These are phyloP conservation scores for Tyrophagus putrescentiae DNA, from an alignment of 1,140 invertebrate species.

Conservation along the genomic window DNA sequence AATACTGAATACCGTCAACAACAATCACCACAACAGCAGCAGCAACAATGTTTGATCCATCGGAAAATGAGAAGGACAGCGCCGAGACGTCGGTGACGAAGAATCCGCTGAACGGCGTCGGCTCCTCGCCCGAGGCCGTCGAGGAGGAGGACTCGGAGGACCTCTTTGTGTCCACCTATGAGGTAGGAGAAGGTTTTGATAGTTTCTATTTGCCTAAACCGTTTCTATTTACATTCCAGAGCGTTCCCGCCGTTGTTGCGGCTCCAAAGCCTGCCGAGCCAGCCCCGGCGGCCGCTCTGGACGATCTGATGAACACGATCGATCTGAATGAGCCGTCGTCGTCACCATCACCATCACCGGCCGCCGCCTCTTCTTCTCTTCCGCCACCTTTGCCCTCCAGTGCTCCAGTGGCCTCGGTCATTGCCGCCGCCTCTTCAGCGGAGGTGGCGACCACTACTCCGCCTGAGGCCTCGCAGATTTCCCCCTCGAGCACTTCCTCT, in stretches of 20 bases:
- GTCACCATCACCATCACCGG: no score
- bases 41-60: not conserved
- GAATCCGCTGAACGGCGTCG: not conserved
- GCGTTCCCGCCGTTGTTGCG: not conserved
- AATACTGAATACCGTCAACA: not conserved
- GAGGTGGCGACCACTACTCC: not conserved
- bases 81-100: not conserved
- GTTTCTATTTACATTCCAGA: no score
- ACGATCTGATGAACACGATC: conserved; percentile 11
- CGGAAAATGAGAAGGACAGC: not conserved
- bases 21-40: not conserved
- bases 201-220: no score
- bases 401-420: not conserved
- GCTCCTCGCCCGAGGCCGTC: conserved; percentile 11
- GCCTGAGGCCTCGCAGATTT: not conserved
- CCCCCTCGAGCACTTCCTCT: not conserved
- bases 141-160: conserved; percentile 50
- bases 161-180: conserved; percentile 57
- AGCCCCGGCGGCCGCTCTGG: not conserved
- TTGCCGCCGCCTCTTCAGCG: not conserved
- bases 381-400: no score
- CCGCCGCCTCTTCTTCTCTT: no score
- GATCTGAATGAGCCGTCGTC: conserved; percentile 11
- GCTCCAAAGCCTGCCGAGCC: conserved; percentile 22
- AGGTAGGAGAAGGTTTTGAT: no score